Evolutionary conservation across 2,113 vertebrate species (phyloP).

Genomic region (Bucco capensis): DNA sequence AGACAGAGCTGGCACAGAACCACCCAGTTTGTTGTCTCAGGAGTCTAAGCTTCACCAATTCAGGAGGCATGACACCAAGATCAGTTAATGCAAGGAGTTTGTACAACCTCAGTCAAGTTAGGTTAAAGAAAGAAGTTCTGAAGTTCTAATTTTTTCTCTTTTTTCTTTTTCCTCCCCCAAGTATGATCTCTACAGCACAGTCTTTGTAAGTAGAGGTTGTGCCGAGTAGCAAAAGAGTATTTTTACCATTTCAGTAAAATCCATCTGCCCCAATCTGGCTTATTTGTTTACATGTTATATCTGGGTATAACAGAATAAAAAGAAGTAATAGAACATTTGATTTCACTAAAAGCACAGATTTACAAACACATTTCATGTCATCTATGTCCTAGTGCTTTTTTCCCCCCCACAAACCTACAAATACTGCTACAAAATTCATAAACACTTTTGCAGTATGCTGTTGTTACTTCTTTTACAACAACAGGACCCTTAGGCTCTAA

Average conservation of each 20-base stretch:
- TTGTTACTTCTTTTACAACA: conserved; percentile 1
- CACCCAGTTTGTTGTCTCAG: rapidly evolving
- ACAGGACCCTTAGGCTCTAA: neutral
- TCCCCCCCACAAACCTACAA: neutral
- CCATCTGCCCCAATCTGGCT: neutral
- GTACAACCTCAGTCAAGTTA: neutral
- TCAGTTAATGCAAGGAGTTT: neutral
- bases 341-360: neutral
- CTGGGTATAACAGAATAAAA: neutral
- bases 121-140: neutral
- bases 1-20: neutral
- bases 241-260: neutral
- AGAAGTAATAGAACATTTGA: neutral
- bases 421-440: neutral
- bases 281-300: neutral
- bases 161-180: too few relatives aligned
- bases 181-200: neutral
- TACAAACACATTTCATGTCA: neutral
- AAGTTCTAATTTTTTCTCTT: neutral
- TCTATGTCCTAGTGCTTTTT: neutral
- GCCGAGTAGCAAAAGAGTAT: neutral
- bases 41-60: neutral
- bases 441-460: neutral
- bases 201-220: neutral
- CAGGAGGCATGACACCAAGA: neutral